Conservation (phyloP, 2,113 vertebrate genomes). For the Gila orcuttii region DNA sequence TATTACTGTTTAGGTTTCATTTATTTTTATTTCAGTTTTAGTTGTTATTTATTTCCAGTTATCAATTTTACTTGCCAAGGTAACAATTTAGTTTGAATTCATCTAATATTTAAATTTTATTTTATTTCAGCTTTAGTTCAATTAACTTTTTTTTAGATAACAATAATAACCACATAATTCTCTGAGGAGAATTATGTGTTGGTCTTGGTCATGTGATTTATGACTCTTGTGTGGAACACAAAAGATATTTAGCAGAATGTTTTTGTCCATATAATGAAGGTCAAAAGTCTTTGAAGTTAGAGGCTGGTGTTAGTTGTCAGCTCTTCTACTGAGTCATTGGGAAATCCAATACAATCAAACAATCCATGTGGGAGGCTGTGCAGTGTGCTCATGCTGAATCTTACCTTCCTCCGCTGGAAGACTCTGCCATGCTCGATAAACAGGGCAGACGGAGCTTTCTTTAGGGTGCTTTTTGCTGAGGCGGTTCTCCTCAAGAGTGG, state of each 20-base stretch:
- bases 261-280: neutral
- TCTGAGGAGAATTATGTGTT: neutral
- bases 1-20: too few species aligned
- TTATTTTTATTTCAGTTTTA: neutral
- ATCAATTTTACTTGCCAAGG: neutral
- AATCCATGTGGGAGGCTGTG: neutral
- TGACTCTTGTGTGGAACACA: neutral
- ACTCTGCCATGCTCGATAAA: conserved; percentile 72
- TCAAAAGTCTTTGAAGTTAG: neutral
- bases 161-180: neutral
- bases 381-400: neutral
- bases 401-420: conserved; percentile 79
- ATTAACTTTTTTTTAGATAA: neutral
- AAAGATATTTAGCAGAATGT: neutral
- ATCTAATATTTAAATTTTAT: neutral
- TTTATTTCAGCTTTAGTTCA: neutral
- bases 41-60: neutral
- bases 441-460: conserved; percentile 67
- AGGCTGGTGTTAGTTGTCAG: neutral
- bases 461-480: conserved; percentile 74
- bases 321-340: neutral
- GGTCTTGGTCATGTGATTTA: neutral
- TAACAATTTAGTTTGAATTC: too few species aligned
- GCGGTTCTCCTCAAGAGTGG: conserved; percentile 78
- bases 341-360: neutral